Evolutionary conservation across 2,113 vertebrate genomes (phyloP).

Genomic region (Stigmatopora nigra): DNA sequence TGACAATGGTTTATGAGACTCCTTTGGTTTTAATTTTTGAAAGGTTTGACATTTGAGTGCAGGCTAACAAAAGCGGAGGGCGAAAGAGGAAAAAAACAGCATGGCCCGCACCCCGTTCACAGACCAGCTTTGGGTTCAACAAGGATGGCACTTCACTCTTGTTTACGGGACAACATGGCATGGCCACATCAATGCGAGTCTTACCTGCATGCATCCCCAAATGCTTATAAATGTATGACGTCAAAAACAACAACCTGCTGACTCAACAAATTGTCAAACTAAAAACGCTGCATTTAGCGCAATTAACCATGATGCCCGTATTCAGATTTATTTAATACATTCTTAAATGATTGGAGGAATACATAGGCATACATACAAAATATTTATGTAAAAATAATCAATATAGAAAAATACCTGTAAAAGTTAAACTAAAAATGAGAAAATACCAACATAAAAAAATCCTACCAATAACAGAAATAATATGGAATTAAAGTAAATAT

Average conservation of each 20-base stretch:
- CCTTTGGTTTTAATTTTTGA: background rate
- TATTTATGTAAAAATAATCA: too few species aligned
- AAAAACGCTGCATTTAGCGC: background rate
- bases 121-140: slow-evolving; percentile 30
- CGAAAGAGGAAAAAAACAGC: slow-evolving; percentile 16
- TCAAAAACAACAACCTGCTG: background rate
- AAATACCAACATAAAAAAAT: too few species aligned
- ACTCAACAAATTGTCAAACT: background rate
- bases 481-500: too few species aligned
- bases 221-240: background rate
- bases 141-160: slow-evolving; percentile 16
- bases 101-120: slow-evolving; percentile 15
- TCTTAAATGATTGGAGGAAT: too few species aligned
- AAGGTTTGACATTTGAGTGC: background rate
- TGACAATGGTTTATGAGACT: background rate
- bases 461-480: too few species aligned
- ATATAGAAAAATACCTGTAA: too few species aligned
- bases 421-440: too few species aligned
- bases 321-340: too few species aligned
- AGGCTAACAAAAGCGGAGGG: background rate
- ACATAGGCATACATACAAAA: too few species aligned
- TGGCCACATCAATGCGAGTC: slow-evolving; percentile 21
- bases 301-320: too few species aligned
- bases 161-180: slow-evolving; percentile 38
- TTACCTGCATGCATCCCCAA: background rate